Evolutionary conservation across 1,140 invertebrate genomes (phyloP), one percentile per base, ranked within the genome.

Genomic region (Apocrypta bakeri): DNA sequence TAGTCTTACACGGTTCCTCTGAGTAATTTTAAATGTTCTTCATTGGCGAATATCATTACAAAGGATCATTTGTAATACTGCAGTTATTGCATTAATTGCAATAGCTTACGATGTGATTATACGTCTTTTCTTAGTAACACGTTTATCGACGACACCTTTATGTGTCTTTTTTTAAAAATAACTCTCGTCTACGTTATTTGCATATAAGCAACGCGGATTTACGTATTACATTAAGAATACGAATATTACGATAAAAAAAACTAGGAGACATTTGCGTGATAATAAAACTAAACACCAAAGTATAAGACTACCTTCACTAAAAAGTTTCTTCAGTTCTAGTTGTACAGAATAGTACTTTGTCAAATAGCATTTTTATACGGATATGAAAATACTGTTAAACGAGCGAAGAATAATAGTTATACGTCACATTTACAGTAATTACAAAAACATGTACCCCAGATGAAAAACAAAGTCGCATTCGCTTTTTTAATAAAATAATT

Each of bases 261-360:
- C 11, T 37, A 83, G 21, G 21, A 73, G 66, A 48, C 27, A 40
- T 25, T 25, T 77, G 74, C 4, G 64, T 82, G 81, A 82, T 82
- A 76, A 71, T 71, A 77, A 76, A 71, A 42, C 21, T 77, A 12
- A 77, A 82, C 81, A 82, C 64, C 73, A 77, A 76, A 61, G 27
- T 12, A 37, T 71, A 40, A 82, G 33, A 77, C n/a, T 77, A 63
- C 12, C 14, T 81, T 48, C 21, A 61, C 14, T 48, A 24, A 48
- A n/a, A 6, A 76, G 31, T 61, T 61, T 12, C 76, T 69, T 68
- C 66, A 27, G n/a, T 78, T n/a, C n/a, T 40, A 14, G 27, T 25
- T 78, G 63, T 69, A 79, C n/a, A 69, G 31, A 78, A 79, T n/a
- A 31, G 0, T 12, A 71, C 33, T 25, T 9, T 42, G 14, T 48